These are phyloP conservation scores for Melipona bicolor DNA, from an alignment of 2,888 invertebrate species.

Conservation along the genomic window DNA sequence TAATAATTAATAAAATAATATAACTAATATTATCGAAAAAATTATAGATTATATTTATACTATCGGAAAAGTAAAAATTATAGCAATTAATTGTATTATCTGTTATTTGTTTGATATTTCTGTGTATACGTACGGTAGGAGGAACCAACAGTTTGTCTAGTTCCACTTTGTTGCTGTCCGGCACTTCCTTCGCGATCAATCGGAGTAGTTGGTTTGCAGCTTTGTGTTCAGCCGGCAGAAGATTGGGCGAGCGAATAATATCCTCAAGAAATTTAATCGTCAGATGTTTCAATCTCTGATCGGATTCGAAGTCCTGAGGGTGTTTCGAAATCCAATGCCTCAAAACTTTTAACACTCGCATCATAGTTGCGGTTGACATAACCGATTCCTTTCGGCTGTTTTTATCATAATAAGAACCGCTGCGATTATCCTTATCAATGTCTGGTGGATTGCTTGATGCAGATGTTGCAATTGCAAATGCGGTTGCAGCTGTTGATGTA, in stretches of 20 bases:
- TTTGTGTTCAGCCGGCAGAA: constrained; percentile 95
- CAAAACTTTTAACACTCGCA: constrained; percentile 95
- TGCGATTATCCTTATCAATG: constrained; percentile 71
- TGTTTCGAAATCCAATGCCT: constrained; percentile 97
- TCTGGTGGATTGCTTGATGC: constrained; percentile 93
- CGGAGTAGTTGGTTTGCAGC: constrained; percentile 93
- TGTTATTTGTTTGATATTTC: background rate
- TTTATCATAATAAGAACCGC: constrained; percentile 84
- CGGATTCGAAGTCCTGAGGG: constrained; percentile 93
- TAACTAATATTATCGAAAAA: no score
- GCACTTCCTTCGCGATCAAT: constrained; percentile 91
- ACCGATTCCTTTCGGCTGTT: constrained; percentile 89
- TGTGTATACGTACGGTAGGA: constrained; percentile 86
- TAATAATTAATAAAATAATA: no score
- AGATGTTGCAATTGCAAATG: constrained; percentile 96
- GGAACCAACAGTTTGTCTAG: constrained; percentile 89
- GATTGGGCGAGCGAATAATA: constrained; percentile 92
- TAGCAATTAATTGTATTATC: background rate
- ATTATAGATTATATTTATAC: no score
- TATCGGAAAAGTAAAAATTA: no score
- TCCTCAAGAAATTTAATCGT: constrained; percentile 95
- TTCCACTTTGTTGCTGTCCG: constrained; percentile 88
- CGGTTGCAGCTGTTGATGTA: constrained; percentile 94
- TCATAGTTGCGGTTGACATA: constrained; percentile 96
- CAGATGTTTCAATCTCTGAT: constrained; percentile 89